Percentiles rank a stretch among this genome's conserved stretches.
phyloP scores from a whole-genome alignment of 1,140 invertebrate genomes.

The Helicoverpa armigera region DNA sequence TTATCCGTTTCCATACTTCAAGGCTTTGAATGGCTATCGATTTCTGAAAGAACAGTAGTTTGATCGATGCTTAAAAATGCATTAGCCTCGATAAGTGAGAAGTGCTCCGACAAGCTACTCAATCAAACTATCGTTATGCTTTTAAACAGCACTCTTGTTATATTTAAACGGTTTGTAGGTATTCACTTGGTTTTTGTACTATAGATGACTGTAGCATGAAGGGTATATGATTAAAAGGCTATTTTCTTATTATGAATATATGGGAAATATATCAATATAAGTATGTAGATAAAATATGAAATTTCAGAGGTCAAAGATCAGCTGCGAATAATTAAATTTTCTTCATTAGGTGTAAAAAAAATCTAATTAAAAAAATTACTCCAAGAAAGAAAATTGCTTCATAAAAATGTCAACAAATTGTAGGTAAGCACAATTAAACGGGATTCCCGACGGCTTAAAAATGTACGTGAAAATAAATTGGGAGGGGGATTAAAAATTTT shows the following conservation, averaged over 20 bases:
- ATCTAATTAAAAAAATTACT: background rate
- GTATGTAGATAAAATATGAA: background rate
- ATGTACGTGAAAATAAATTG: background rate
- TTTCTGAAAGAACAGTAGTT: background rate
- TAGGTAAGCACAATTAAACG: background rate
- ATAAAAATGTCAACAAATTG: conserved; percentile 3
- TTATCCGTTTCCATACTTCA: background rate
- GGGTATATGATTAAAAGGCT: too few relatives aligned
- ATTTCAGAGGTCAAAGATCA: background rate
- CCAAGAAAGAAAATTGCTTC: background rate
- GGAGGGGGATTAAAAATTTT: conserved; percentile 15
- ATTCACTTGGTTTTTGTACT: background rate
- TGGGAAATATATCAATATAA: background rate
- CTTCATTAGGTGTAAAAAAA: background rate
- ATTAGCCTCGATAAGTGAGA: conserved; percentile 23
- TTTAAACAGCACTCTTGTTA: conserved; percentile 2
- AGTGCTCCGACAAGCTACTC: conserved; percentile 11
- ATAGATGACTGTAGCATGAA: too few relatives aligned
- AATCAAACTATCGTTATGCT: conserved; percentile 32
- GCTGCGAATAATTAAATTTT: background rate
- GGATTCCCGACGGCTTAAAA: background rate
- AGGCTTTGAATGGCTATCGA: background rate
- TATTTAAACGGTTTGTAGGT: background rate
- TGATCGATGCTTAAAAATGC: conserved; percentile 37
- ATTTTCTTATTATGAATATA: background rate